These are phyloP conservation scores for Psettodes erumei DNA, from an alignment of 2,113 vertebrate genomes.

Conservation along the genomic window DNA sequence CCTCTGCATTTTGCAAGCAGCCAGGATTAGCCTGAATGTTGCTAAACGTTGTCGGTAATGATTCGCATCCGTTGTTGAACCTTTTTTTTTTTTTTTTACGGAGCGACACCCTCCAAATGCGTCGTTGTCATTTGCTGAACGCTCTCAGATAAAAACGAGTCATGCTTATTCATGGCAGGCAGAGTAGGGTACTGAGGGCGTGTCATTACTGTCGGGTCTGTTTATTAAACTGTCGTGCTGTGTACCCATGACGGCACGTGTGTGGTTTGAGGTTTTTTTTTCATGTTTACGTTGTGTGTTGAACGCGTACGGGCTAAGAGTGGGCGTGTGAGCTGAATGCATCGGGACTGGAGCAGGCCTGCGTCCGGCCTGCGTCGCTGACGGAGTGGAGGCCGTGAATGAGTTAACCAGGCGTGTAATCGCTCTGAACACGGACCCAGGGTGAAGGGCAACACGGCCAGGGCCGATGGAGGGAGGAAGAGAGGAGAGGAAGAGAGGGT, in stretches of 20 bases:
- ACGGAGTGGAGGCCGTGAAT: conserved; percentile 47
- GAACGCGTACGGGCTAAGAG: background rate
- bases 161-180: conserved; percentile 5
- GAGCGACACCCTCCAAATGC: background rate
- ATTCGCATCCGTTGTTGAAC: background rate
- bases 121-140: background rate
- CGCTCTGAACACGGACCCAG: conserved; percentile 56
- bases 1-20: background rate
- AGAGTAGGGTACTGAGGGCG: background rate
- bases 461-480: conserved; percentile 24
- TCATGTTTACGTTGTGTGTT: conserved; percentile 4
- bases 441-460: conserved; percentile 44
- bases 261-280: background rate
- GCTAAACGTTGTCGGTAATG: background rate
- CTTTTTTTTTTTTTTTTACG: background rate
- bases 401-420: conserved; percentile 72
- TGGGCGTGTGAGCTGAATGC: conserved; percentile 24
- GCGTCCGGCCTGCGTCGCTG: conserved; percentile 36
- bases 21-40: background rate
- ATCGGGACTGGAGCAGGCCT: background rate
- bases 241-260: background rate
- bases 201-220: background rate
- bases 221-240: background rate
- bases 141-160: background rate
- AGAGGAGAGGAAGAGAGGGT: background rate